A percentile compares a stretch with the other conserved stretches of the same genome.
Evolutionary conservation across 64 coral and sea anemone genomes (phyloP).

Genomic region (Stichodactyla mertensii): DNA sequence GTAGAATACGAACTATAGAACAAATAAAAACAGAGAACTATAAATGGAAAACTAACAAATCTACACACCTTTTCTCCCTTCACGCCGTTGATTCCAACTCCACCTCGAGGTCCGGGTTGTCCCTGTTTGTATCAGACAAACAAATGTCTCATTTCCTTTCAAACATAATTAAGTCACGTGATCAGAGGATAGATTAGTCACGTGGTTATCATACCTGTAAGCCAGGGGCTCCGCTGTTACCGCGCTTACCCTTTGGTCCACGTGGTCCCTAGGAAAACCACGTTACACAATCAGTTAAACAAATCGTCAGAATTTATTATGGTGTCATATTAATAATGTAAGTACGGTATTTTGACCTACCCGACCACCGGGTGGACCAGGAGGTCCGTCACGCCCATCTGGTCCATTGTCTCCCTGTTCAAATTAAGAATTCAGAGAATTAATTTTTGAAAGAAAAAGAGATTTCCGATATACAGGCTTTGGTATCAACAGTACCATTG

Average conservation of each 20-base stretch:
- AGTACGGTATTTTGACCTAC: neutral
- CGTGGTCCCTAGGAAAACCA: neutral
- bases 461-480: too few species aligned
- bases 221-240: neutral
- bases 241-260: slow-evolving; percentile 1
- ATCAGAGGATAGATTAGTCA: neutral
- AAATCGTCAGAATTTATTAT: too few species aligned
- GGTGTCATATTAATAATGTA: too few species aligned
- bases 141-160: neutral
- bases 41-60: neutral
- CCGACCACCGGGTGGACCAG: slow-evolving; percentile 20
- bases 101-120: neutral
- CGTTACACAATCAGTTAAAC: neutral
- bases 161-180: neutral
- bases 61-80: slow-evolving; percentile 12
- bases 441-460: neutral
- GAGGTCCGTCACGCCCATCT: slow-evolving; percentile 25
- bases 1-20: neutral
- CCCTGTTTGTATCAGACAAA: neutral
- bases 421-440: neutral
- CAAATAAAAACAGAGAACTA: neutral
- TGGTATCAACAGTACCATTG: too few species aligned
- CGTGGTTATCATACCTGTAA: neutral
- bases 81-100: neutral
- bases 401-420: slow-evolving; percentile 15